A percentile compares a stretch with the other conserved stretches of the same genome.
These are phyloP conservation scores for Chiloscyllium punctatum DNA, from an alignment of 2,797 vertebrate genomes.

Conservation along the genomic window DNA sequence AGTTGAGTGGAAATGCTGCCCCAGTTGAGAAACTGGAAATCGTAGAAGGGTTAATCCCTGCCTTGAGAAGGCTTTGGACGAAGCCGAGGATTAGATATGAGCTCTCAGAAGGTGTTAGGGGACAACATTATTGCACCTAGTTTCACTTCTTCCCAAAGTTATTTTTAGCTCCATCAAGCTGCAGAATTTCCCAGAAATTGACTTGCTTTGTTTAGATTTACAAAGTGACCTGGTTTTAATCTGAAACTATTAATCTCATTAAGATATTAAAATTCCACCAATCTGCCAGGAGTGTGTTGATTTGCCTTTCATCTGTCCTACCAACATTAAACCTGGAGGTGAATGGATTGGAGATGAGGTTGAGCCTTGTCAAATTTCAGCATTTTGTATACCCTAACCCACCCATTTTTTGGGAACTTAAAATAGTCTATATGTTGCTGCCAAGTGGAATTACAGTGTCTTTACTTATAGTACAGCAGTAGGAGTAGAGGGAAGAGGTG, in stretches of 20 bases:
- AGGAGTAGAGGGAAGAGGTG: too few relatives aligned
- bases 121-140: not conserved
- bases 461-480: not conserved
- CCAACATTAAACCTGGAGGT: not conserved
- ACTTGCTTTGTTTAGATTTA: not conserved
- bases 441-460: not conserved
- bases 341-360: not conserved
- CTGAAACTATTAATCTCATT: not conserved
- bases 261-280: not conserved
- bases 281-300: not conserved
- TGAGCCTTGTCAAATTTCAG: not conserved
- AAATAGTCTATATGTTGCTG: not conserved
- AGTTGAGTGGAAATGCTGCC: not conserved
- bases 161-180: not conserved
- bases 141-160: not conserved
- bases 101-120: not conserved
- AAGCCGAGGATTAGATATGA: not conserved
- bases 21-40: not conserved
- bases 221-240: not conserved
- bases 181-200: not conserved
- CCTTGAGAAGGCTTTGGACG: not conserved
- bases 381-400: too few relatives aligned
- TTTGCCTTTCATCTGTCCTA: not conserved
- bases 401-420: not conserved
- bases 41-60: not conserved